Evolutionary conservation across 2,888 invertebrate species (phyloP).

Genomic region (Drymonia ruficornis): DNA sequence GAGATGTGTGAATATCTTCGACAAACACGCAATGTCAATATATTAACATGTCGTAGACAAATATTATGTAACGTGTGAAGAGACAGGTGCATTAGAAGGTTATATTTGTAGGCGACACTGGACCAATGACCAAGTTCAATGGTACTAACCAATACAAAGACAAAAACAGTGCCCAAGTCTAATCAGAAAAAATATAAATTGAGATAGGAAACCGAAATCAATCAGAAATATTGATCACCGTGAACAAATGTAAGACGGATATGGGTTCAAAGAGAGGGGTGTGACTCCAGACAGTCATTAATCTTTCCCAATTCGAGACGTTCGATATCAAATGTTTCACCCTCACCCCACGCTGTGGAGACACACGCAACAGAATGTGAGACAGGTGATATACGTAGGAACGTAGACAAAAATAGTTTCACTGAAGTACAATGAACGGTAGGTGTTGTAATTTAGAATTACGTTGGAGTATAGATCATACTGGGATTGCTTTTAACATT

Average conservation of each 20-base stretch:
- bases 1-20: conserved; percentile 11
- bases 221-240: conserved; percentile 1
- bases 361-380: conserved; percentile 24
- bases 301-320: conserved; percentile 41
- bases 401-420: conserved; percentile 1
- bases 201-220: conserved; percentile 2
- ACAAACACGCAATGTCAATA: conserved; percentile 2
- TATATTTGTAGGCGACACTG: not conserved
- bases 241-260: conserved; percentile 15
- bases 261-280: conserved; percentile 23
- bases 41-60: conserved; percentile 4
- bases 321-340: conserved; percentile 40
- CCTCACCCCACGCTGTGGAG: conserved; percentile 35
- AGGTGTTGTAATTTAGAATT: not conserved
- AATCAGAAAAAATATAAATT: too few species aligned
- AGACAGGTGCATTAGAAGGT: not conserved
- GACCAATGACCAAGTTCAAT: too few species aligned
- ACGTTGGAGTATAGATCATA: too few species aligned
- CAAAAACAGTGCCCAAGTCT: too few species aligned
- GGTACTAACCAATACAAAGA: too few species aligned
- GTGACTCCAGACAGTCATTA: conserved; percentile 50
- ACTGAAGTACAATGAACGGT: not conserved
- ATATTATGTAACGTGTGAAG: not conserved
- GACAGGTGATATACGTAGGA: conserved; percentile 15
- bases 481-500: too few species aligned